Conservation (phyloP, 1,140 invertebrate species). For the Philotrypesis tridentata region DNA sequence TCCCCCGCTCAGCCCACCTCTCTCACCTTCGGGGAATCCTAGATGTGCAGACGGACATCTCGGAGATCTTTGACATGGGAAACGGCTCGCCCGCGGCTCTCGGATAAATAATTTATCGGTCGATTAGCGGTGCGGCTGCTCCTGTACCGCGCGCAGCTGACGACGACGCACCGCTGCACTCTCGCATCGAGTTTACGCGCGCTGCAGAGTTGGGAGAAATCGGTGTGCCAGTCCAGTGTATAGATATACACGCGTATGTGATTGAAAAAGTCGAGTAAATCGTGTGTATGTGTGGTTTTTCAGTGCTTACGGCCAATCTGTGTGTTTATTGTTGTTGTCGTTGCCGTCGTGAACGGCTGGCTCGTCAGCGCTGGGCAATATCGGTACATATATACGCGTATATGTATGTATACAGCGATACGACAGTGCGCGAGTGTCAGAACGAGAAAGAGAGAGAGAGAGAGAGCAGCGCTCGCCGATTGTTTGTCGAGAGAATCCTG, state of each 20-base stretch:
- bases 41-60: not conserved
- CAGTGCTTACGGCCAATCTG: not conserved
- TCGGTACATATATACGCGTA: not conserved
- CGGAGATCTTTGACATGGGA: not conserved
- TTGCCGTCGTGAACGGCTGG: not conserved
- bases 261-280: not conserved
- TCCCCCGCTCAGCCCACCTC: too few relatives aligned
- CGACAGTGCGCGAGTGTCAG: not conserved
- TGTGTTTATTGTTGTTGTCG: not conserved
- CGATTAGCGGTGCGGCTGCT: not conserved
- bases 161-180: not conserved
- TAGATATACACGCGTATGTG: not conserved
- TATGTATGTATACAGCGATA: not conserved
- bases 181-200: too few relatives aligned
- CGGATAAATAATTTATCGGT: not conserved
- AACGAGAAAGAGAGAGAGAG: not conserved
- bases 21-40: too few relatives aligned
- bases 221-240: not conserved
- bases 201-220: not conserved
- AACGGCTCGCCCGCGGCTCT: not conserved
- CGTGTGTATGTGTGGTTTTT: not conserved
- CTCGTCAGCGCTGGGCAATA: not conserved
- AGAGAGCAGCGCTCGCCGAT: not conserved
- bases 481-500: not conserved
- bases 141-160: not conserved